These are phyloP conservation scores for Myzus persicae DNA, from an alignment of 1,140 invertebrate species.

Conservation along the genomic window DNA sequence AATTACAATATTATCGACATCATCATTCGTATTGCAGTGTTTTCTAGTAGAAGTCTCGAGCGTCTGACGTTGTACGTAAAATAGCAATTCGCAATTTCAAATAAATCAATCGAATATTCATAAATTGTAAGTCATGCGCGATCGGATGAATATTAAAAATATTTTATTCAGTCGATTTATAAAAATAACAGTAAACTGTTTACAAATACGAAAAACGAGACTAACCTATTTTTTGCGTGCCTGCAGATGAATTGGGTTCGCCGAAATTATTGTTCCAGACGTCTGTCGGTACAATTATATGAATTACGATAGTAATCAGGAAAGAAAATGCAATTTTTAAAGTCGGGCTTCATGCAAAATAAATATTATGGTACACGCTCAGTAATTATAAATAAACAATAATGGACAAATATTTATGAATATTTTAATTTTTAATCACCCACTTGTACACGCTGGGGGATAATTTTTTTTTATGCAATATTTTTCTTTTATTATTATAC, in stretches of 20 bases:
- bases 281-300: not conserved
- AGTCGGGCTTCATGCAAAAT: not conserved
- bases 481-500: not conserved
- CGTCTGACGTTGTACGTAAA: too few relatives aligned
- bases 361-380: not conserved
- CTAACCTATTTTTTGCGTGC: too few relatives aligned
- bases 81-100: too few relatives aligned
- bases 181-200: too few relatives aligned
- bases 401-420: not conserved
- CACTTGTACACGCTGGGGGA: not conserved
- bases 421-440: not conserved
- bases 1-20: too few relatives aligned
- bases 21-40: too few relatives aligned
- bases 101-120: too few relatives aligned
- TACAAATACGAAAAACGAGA: too few relatives aligned
- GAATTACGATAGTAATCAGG: not conserved
- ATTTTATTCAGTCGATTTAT: too few relatives aligned
- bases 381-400: constrained; percentile 19
- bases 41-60: too few relatives aligned
- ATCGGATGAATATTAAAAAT: too few relatives aligned
- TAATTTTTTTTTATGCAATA: not conserved
- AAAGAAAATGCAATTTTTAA: not conserved
- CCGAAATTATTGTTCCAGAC: not conserved
- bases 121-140: too few relatives aligned
- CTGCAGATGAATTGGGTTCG: not conserved